A percentile compares a stretch with the other conserved stretches of the same genome.
phyloP scores from a whole-genome alignment of 2,888 invertebrate genomes.

The Augiades crinisus region DNA sequence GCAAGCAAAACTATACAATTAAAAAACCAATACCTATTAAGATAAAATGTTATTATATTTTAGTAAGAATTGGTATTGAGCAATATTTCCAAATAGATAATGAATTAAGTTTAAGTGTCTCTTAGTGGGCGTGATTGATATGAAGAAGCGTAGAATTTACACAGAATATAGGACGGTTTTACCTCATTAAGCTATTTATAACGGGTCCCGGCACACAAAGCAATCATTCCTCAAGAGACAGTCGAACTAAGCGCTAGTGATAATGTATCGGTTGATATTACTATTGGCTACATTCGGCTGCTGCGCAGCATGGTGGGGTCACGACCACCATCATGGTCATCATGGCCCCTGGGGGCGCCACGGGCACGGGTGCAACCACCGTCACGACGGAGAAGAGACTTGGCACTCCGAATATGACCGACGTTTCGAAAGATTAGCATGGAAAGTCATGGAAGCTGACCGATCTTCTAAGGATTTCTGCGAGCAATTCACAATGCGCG shows the following conservation, averaged over 20 bases:
- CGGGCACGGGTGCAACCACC: neutral
- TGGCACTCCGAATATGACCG: neutral
- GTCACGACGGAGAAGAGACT: too few species aligned
- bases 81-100: too few species aligned
- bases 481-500: neutral
- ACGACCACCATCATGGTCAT: neutral
- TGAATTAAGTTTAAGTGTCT: too few species aligned
- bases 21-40: too few species aligned
- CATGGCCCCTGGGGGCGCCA: neutral
- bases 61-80: too few species aligned
- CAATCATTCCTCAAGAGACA: neutral
- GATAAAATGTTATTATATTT: too few species aligned
- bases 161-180: too few species aligned
- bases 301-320: neutral
- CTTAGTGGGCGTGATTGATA: too few species aligned
- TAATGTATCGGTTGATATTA: neutral
- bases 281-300: neutral
- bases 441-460: constrained; percentile 1
- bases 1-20: too few species aligned
- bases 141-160: too few species aligned
- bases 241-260: neutral
- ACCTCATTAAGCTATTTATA: neutral
- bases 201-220: neutral
- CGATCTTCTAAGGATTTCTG: neutral
- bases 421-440: neutral